A percentile compares a stretch with the other conserved stretches of the same genome.
These are phyloP conservation scores for Gymnoscopelus microlampas DNA, from an alignment of 2,797 vertebrate species.

Conservation along the genomic window DNA sequence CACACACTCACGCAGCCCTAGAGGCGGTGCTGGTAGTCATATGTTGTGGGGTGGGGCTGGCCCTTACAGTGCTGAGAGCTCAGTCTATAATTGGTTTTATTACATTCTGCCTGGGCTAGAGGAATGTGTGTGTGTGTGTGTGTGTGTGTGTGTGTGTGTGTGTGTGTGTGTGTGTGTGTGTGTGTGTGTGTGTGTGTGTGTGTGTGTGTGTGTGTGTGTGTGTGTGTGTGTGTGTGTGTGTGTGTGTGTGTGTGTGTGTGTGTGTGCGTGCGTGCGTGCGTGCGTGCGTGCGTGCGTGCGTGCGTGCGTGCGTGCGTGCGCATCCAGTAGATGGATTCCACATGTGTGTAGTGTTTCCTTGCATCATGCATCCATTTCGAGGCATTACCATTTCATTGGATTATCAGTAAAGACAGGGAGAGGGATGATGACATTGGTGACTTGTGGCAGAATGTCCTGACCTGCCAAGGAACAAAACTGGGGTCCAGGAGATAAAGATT, in stretches of 20 bases:
- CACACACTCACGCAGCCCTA: slow-evolving; percentile 21
- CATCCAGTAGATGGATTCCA: slow-evolving; percentile 18
- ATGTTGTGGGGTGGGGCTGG: slow-evolving; percentile 62
- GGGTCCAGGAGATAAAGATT: no score
- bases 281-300: slow-evolving; percentile 8
- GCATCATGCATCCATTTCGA: slow-evolving; percentile 33
- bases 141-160: not conserved
- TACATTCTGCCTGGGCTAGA: slow-evolving; percentile 56
- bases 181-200: slow-evolving; percentile 16
- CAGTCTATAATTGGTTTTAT: slow-evolving; percentile 68
- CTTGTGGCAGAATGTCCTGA: no score
- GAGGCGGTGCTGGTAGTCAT: slow-evolving; percentile 41
- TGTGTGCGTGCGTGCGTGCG: slow-evolving; percentile 15
- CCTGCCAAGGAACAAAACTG: no score
- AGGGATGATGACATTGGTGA: no score
- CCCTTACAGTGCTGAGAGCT: slow-evolving; percentile 43
- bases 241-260: not conserved
- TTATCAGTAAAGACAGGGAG: no score
- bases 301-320: no score
- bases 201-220: not conserved
- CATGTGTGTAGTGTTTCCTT: slow-evolving; percentile 36
- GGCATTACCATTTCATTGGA: no score
- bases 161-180: slow-evolving; percentile 12
- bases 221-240: slow-evolving; percentile 38
- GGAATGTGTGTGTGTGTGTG: slow-evolving; percentile 53